phyloP scores from a whole-genome alignment of 2,797 vertebrate species.

The Enteromius viviparus region DNA sequence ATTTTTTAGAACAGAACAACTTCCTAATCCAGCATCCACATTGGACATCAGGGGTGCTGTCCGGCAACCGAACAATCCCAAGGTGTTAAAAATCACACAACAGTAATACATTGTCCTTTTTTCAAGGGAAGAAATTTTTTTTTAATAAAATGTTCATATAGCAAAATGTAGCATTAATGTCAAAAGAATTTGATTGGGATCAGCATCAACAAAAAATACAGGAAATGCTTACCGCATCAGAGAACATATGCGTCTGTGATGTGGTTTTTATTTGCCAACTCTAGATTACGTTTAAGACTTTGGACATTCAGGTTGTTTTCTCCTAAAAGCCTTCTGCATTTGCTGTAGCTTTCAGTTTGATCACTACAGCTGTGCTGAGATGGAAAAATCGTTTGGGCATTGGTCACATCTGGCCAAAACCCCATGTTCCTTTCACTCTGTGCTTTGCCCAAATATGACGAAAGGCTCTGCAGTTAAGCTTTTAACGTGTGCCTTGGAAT shows the following conservation, averaged over 20 bases:
- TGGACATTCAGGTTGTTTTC: background rate
- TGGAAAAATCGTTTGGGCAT: background rate
- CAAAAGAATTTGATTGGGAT: background rate
- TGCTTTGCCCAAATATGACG: background rate
- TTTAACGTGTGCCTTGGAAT: background rate
- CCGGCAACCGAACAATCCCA: background rate
- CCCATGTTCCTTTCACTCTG: background rate
- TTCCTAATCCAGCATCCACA: background rate
- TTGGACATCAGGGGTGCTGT: background rate
- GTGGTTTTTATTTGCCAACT: background rate
- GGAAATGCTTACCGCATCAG: background rate
- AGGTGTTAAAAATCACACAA: background rate
- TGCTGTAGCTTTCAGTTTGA: background rate
- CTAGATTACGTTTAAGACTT: background rate
- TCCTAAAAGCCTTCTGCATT: background rate
- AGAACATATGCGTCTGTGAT: background rate
- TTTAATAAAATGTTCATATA: no score
- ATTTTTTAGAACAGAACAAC: background rate
- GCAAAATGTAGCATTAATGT: background rate
- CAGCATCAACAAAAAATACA: background rate
- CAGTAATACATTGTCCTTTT: background rate
- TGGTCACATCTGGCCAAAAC: constrained; percentile 9
- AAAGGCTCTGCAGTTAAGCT: background rate
- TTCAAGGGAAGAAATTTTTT: no score
- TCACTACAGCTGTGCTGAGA: background rate